A percentile compares a stretch with the other conserved stretches of the same genome.
Evolutionary conservation across 2,888 invertebrate species (phyloP).

Genomic region (Philereme vetulata): DNA sequence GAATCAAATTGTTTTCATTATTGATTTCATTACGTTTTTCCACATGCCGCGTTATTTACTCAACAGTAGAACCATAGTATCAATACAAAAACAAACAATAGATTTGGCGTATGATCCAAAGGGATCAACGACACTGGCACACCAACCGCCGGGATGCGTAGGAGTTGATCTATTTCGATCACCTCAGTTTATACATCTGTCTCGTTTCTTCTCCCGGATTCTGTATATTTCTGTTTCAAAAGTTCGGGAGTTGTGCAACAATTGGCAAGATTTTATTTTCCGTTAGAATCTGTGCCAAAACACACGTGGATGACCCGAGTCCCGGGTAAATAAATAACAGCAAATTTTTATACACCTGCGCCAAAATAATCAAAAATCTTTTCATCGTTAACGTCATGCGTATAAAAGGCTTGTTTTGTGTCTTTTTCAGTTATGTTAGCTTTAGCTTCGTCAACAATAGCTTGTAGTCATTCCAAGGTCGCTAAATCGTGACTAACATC

Average conservation of each 20-base stretch:
- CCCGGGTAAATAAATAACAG: conserved; percentile 44
- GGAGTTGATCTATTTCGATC: conserved; percentile 76
- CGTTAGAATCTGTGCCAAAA: conserved; percentile 64
- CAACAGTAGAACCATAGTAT: conserved; percentile 30
- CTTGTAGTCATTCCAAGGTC: conserved; percentile 51
- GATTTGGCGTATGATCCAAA: conserved; percentile 53
- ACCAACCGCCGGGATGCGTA: conserved; percentile 62
- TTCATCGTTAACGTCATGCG: conserved; percentile 24
- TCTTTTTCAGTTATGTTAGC: conserved; percentile 33
- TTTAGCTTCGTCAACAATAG: conserved; percentile 30
- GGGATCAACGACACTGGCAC: conserved; percentile 79
- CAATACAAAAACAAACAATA: conserved; percentile 62
- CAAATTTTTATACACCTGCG: conserved; percentile 22
- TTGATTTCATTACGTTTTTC: conserved; percentile 12
- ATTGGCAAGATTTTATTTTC: conserved; percentile 74
- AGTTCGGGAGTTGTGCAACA: conserved; percentile 67
- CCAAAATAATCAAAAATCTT: conserved; percentile 16
- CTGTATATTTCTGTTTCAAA: conserved; percentile 48
- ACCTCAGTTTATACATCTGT: conserved; percentile 57
- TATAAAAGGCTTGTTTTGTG: conserved; percentile 21
- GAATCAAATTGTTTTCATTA: conserved; percentile 13
- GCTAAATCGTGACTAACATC: conserved; percentile 41
- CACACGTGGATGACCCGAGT: conserved; percentile 69
- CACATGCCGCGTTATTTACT: conserved; percentile 27
- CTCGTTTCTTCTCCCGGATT: conserved; percentile 45